These are phyloP conservation scores for Eulimnadia texana DNA, from an alignment of 1,140 invertebrate genomes.

Conservation along the genomic window DNA sequence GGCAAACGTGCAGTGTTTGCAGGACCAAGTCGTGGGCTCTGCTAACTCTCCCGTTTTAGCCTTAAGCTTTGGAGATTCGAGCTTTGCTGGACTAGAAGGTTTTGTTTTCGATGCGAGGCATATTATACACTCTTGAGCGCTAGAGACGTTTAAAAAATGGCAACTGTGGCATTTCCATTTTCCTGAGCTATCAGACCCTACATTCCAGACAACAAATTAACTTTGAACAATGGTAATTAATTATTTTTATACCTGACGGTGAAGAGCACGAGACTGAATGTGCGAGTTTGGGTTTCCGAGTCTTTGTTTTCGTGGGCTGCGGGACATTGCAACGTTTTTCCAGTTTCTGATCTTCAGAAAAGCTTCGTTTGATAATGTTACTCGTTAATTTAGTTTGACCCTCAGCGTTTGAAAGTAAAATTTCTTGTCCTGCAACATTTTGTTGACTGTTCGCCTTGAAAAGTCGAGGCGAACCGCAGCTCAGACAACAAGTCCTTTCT, in stretches of 20 bases:
- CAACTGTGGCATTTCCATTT: conserved; percentile 26
- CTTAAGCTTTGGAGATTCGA: background rate
- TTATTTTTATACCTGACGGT: background rate
- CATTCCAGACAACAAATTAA: too few species aligned
- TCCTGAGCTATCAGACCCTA: background rate
- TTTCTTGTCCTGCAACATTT: background rate
- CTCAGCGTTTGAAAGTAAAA: too few species aligned
- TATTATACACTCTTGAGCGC: conserved; percentile 18
- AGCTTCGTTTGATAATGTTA: background rate
- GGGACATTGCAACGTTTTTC: too few species aligned
- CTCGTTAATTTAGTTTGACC: too few species aligned
- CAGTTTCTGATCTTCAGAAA: conserved; percentile 1
- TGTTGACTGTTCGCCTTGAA: background rate
- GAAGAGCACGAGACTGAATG: background rate
- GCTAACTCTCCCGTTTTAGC: background rate
- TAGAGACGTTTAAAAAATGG: conserved; percentile 24
- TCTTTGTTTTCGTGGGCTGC: background rate
- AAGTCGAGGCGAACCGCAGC: conserved; percentile 41
- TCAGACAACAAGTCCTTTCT: conserved; percentile 57
- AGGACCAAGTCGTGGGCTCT: conserved; percentile 34
- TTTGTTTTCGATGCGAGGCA: conserved; percentile 5
- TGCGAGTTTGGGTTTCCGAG: background rate
- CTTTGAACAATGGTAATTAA: too few species aligned
- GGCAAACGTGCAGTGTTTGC: conserved; percentile 41
- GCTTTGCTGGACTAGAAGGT: background rate